Evolutionary conservation across 2,888 invertebrate genomes (phyloP), one percentile per base, ranked within the genome.

Genomic region (Euclidia mi): DNA sequence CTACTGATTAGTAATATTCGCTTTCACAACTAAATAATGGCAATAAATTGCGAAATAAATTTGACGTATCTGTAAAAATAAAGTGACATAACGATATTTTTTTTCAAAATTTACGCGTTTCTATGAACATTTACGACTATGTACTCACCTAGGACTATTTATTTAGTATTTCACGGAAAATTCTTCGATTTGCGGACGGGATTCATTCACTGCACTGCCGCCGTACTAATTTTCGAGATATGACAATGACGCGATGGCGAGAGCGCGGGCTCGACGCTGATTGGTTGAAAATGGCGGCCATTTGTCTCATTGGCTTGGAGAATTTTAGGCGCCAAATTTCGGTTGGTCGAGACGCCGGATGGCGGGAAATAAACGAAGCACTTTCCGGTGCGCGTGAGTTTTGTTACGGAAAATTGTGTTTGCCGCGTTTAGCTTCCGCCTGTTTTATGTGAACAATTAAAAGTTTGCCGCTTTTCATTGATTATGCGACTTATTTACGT

Each of bases 221-320:
- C 85, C 87, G 93, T 91, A 94, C 94, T 94, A 94, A 94, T 92
- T 94, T 94, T 89, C 93, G 85, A 94, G 94, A 92, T 92, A 92
- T 89, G 91, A 92, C 90, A 90, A 90, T 88, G 94, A 94, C 92
- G 93, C 94, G 88, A 82, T 91, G 90, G 91, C 90, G 87, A 90
- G 92, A 94, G 92, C 94, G 94, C 94, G 94, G 92, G 94, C 85
- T 93, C 79, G 74, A 28, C 78, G 79, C 75, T 84, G 71, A 91
- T 94, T 94, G 94, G 94, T 87, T 66, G 75, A 91, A 94, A 94
- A 92, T 86, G 93, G 94, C 94, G 94, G 94, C 90, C 90, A 85
- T 72, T 81, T 68, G 70, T 82, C 56, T 80, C 64, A 93, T 94
- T 94, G 94, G 94, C 71, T 78, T 64, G 55, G 51, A 68, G 71